phyloP scores from a whole-genome alignment of 1,140 invertebrate species.

The Thaumatotibia leucotreta region DNA sequence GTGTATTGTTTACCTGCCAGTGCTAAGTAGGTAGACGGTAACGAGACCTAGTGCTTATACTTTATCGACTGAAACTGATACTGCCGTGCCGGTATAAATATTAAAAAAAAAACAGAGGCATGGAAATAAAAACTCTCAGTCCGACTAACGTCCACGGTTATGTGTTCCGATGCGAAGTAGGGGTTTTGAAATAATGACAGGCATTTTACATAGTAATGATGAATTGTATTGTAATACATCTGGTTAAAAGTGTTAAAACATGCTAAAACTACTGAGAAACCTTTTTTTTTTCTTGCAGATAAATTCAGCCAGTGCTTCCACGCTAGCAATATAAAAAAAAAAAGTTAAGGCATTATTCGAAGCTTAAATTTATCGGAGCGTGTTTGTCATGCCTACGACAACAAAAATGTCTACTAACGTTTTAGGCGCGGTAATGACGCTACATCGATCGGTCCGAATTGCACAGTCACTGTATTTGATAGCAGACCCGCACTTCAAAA shows the following conservation, averaged over 20 bases:
- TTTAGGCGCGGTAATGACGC: conserved; percentile 26
- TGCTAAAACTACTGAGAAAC: neutral
- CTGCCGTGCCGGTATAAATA: neutral
- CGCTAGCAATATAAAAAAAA: neutral
- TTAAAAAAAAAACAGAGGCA: neutral
- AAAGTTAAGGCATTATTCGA: neutral
- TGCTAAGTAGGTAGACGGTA: conserved; percentile 7
- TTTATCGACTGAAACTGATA: conserved; percentile 1
- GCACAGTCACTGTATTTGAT: conserved; percentile 33
- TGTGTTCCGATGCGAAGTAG: neutral
- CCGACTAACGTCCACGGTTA: neutral
- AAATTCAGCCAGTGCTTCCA: neutral
- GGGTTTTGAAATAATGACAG: neutral
- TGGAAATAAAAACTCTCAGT: neutral
- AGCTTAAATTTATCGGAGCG: neutral
- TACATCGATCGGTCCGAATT: conserved; percentile 22
- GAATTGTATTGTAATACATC: neutral
- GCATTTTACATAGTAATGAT: neutral
- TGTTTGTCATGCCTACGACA: conserved; percentile 13
- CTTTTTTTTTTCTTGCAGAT: neutral
- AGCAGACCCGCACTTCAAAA: conserved; percentile 21
- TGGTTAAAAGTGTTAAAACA: no score
- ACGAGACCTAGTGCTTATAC: conserved; percentile 9
- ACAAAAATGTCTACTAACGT: conserved; percentile 16
- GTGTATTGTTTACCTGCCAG: neutral